These are phyloP conservation scores for Folsomia manolachei DNA, from an alignment of 2,888 invertebrate species.

Conservation along the genomic window DNA sequence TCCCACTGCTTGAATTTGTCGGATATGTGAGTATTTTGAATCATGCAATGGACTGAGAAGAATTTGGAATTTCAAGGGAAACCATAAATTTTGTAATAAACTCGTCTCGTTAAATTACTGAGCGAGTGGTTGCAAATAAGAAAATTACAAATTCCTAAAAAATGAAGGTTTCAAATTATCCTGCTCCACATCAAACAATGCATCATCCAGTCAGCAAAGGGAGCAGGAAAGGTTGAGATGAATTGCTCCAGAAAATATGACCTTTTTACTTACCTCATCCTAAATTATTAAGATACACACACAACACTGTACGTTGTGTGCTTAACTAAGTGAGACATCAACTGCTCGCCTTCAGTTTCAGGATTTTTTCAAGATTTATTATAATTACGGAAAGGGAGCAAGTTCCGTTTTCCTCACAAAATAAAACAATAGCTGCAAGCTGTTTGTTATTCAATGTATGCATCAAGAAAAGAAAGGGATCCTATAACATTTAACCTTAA, in stretches of 20 bases:
- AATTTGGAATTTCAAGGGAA: background rate
- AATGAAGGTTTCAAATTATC: background rate
- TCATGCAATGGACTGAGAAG: background rate
- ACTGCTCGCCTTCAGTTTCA: no score
- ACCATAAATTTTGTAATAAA: constrained; percentile 16
- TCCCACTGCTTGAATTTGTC: constrained; percentile 11
- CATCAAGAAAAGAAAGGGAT: no score
- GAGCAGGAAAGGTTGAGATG: background rate
- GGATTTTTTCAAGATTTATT: no score
- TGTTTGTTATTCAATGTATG: no score
- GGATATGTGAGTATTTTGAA: background rate
- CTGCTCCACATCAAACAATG: background rate
- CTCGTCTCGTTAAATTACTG: constrained; percentile 8
- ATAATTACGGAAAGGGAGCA: no score
- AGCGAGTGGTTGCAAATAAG: background rate
- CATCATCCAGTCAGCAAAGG: background rate
- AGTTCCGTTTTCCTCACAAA: no score
- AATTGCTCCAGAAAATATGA: background rate
- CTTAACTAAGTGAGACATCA: no score
- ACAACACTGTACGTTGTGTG: no score
- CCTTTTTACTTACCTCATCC: no score
- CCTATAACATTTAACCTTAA: no score
- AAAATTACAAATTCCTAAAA: background rate
- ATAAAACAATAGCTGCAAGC: no score
- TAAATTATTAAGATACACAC: no score